Evolutionary conservation across 2,888 invertebrate genomes (phyloP).

Genomic region (Drosophila subquinaria): DNA sequence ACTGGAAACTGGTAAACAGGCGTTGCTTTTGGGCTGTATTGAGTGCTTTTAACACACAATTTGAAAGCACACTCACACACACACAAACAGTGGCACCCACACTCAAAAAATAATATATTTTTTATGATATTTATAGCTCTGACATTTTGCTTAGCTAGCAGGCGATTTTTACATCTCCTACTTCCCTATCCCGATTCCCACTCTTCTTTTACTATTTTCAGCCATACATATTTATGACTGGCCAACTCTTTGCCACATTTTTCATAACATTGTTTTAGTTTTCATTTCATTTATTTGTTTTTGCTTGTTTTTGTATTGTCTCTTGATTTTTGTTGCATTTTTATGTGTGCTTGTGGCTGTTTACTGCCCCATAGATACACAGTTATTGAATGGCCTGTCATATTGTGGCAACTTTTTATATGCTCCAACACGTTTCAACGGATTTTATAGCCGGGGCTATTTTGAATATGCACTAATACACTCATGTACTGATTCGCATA

Average conservation of each 20-base stretch:
- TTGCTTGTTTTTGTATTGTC: constrained; percentile 16
- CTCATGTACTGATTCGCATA: constrained; percentile 47
- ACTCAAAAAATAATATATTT: constrained; percentile 72
- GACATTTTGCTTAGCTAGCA: constrained; percentile 78
- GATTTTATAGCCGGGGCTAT: constrained; percentile 59
- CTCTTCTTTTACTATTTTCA: constrained; percentile 26
- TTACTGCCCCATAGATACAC: constrained; percentile 57
- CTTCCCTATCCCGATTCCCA: not conserved
- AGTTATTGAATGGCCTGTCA: constrained; percentile 77
- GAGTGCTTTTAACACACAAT: constrained; percentile 74
- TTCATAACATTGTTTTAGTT: constrained; percentile 67
- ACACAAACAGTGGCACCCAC: constrained; percentile 2
- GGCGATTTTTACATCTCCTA: constrained; percentile 65
- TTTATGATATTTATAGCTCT: constrained; percentile 79
- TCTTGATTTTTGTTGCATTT: constrained; percentile 63
- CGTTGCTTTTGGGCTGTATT: constrained; percentile 11
- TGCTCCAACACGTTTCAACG: constrained; percentile 66
- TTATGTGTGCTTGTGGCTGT: constrained; percentile 64
- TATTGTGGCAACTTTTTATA: constrained; percentile 73
- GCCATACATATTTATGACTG: constrained; percentile 64
- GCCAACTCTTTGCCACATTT: constrained; percentile 63
- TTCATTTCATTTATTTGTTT: constrained; percentile 47
- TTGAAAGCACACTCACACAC: constrained; percentile 39
- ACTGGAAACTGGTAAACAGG: constrained; percentile 21
- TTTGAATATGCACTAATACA: constrained; percentile 56